Percentiles rank a stretch among this genome's conserved stretches.
Evolutionary conservation across 1,140 invertebrate genomes (phyloP).

Genomic region (Bradysia coprophila): DNA sequence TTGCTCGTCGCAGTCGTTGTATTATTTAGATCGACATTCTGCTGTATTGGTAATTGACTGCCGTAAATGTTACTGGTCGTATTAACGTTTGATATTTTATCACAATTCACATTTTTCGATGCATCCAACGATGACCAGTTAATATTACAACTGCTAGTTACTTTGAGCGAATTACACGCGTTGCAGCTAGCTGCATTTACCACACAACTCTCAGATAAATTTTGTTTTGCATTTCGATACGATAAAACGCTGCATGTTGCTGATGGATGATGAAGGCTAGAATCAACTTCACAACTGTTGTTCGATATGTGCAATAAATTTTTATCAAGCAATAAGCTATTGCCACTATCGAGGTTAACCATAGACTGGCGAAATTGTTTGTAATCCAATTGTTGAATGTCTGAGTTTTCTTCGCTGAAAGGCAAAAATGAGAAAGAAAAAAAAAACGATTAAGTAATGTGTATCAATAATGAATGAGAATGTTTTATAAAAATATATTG

Average conservation of each 20-base stretch:
- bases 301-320: constrained; percentile 1
- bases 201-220: constrained; percentile 1
- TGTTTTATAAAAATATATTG: too few species aligned
- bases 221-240: not conserved
- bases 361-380: constrained; percentile 1
- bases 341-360: constrained; percentile 1
- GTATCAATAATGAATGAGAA: too few species aligned
- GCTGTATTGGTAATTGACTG: not conserved
- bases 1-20: not conserved
- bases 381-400: constrained; percentile 1
- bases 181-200: not conserved
- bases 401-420: constrained; percentile 2
- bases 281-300: constrained; percentile 1
- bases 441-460: too few species aligned
- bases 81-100: not conserved
- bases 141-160: not conserved
- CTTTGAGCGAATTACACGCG: not conserved
- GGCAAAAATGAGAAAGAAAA: not conserved
- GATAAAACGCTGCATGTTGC: not conserved
- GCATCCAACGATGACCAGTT: not conserved
- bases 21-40: not conserved
- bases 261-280: not conserved
- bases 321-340: not conserved
- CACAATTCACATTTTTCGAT: not conserved
- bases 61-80: not conserved